phyloP scores from a whole-genome alignment of 2,113 vertebrate genomes.

The Elanus axillaris region DNA sequence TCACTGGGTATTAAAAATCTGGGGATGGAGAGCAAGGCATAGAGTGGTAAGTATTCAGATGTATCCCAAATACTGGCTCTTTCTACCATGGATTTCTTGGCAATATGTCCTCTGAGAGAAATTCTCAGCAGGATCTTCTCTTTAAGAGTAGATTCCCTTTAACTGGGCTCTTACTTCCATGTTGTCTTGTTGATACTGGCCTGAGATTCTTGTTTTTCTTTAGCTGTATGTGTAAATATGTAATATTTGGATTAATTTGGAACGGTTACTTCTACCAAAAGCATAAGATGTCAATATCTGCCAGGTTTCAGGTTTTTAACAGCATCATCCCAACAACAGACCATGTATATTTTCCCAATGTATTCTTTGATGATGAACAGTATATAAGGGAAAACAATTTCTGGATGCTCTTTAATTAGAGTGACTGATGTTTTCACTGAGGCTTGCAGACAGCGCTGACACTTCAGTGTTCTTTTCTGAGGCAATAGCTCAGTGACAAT shows the following conservation, averaged over 20 bases:
- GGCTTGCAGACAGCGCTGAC: constrained; percentile 24
- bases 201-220: background rate
- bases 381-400: background rate
- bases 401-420: constrained; percentile 58
- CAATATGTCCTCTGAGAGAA: background rate
- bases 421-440: constrained; percentile 53
- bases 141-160: background rate
- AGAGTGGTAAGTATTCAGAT: background rate
- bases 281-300: background rate
- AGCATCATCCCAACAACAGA: background rate
- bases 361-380: background rate
- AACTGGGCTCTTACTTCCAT: background rate
- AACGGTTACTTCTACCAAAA: background rate
- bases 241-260: background rate
- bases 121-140: background rate
- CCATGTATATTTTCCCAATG: background rate
- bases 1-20: background rate
- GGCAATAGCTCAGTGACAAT: constrained; percentile 36
- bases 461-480: constrained; percentile 17
- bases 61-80: background rate
- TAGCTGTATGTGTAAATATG: background rate
- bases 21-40: background rate
- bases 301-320: background rate
- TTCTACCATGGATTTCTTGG: background rate
- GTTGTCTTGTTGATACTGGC: background rate